A percentile compares a stretch with the other conserved stretches of the same genome.
phyloP scores from a whole-genome alignment of 2,113 vertebrate genomes.

The Bos taurus region ARS-UCD2.0 NC_037334.1:54317501-54318000 shows the following conservation, averaged over 20 bases:
- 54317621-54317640: neutral
- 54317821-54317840: neutral
- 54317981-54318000: neutral
- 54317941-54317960: neutral
- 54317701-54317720: neutral
- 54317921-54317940: neutral
- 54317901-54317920: neutral
- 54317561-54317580: neutral
- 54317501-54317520: neutral
- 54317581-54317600: neutral
- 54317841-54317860: neutral
- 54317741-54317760: neutral
- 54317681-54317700: neutral
- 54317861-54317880: neutral
- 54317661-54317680: neutral
- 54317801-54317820: neutral
- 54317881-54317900: neutral
- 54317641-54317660: neutral
- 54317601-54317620: neutral
- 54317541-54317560: neutral
- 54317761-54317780: neutral
- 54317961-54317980: neutral
- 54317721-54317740: neutral
- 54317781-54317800: neutral
- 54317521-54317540: neutral